Evolutionary conservation across 64 coral and sea anemone genomes (phyloP).

Genomic region (Acropora yongei): DNA sequence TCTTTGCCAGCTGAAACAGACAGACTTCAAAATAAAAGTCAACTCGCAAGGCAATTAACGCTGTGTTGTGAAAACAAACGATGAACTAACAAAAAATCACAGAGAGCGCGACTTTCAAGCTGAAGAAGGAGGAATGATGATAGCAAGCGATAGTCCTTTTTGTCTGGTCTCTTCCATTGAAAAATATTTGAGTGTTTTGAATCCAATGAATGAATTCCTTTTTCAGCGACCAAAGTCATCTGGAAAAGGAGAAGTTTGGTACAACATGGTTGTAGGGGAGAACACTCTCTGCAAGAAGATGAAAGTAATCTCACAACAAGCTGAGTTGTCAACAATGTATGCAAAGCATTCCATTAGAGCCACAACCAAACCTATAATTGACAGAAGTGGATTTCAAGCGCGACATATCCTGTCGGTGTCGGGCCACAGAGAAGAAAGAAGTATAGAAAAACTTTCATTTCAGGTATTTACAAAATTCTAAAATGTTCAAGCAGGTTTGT

Average conservation of each 20-base stretch:
- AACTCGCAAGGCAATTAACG: conserved; percentile 9
- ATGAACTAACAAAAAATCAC: neutral
- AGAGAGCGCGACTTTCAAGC: neutral
- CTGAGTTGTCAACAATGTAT: too few species aligned
- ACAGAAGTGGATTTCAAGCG: too few species aligned
- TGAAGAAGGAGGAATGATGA: conserved; percentile 39
- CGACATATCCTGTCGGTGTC: too few species aligned
- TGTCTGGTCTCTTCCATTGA: conserved; percentile 37
- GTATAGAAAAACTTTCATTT: too few species aligned
- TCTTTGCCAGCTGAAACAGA: conserved; percentile 7
- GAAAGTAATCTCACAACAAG: too few species aligned
- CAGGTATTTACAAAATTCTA: too few species aligned
- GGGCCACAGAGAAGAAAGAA: too few species aligned
- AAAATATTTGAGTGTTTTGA: conserved; percentile 38
- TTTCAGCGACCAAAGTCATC: conserved; percentile 52
- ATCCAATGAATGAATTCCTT: conserved; percentile 31
- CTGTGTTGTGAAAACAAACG: conserved; percentile 21
- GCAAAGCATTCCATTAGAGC: too few species aligned
- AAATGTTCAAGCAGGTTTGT: too few species aligned
- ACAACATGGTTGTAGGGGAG: too few species aligned
- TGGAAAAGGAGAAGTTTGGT: neutral
- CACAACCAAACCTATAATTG: too few species aligned
- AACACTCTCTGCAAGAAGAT: too few species aligned
- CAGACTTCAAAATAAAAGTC: conserved; percentile 29
- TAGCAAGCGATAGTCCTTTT: conserved; percentile 28